Base-by-base conservation (phyloP, 2,797 vertebrate species). In the Crax fasciolata region DNA sequence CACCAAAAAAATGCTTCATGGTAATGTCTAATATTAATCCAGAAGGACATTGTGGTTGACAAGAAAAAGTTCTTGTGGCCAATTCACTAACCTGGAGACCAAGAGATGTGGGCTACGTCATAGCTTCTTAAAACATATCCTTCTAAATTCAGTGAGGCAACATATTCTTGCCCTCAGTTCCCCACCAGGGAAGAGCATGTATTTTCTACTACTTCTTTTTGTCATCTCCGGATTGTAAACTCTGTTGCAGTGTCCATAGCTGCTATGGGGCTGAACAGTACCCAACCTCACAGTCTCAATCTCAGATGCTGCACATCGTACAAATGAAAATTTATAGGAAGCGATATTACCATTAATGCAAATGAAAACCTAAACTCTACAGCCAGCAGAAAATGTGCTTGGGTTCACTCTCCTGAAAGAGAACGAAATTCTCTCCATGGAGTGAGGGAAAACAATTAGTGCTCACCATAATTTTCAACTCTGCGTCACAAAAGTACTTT, bases 391-490 rank as follows among this genome's bases (percentile, higher is more conserved):
- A 92, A 94, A 84, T n/a, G 30, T 61, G 32, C 32, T 88, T 75
- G 51, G 7, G 11, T 73, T 94, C 94, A 75, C 21, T n/a, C 0
- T 81, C 51, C 55, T 75, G 38, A 24, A 86, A 74, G 35, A 21
- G 16, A 90, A 91, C 59, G 41, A 88, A 5, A n/a, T 66, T 81
- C 7, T 76, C 71, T 84, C 80, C 57, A 55, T 17, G 67, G 28
- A 77, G 57, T 80, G 68, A 84, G 52, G 68, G 63, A 81, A 96
- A 90, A 86, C 59, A 91, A 79, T 86, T 89, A 92, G 21, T 58
- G 65, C 49, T 30, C 77, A 87, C 82, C 57, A 41, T 84, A 51
- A 73, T 93, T 96, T 88, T 88, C 72, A 87, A 87, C 27, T 35
- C 55, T 59, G 2, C 35, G 62, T 66, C 86, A 74, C 89, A 52